Base-by-base conservation (phyloP, 1,140 invertebrate genomes). In the Drosophila tropicalis region DNA sequence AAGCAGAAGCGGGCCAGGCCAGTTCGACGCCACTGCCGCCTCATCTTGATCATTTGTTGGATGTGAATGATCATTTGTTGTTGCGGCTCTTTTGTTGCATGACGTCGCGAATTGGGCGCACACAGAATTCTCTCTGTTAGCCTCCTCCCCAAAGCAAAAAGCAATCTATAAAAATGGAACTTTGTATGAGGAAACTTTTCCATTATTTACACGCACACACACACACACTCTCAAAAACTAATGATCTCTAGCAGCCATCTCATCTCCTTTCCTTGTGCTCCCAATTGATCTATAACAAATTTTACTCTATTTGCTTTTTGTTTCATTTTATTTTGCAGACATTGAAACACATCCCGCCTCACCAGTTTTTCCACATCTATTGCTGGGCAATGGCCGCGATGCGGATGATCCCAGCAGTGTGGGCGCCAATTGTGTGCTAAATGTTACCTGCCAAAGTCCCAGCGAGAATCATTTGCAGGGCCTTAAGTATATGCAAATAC, bases 301-400 rank as follows among this genome's bases (percentile, higher is more conserved):
- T 7, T 63, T 25, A 60, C 60, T 58, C 70, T 68, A 47, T 47
- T 47, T 17, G 22, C 22, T 6, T 44, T 2, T 68, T 67, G 34
- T 77, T 34, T 34, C 32, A 0, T 36, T 12, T 47, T 79, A 51
- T 70, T 57, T 72, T 82, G 6, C 78, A 93, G 95, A 96, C 85
- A 96, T 97, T 72, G 96, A 97, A 92, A 94, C 94, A 63, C 95
- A 96, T 78, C 96, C 95, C 3, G 96, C 96, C 40, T 96, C 96
- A 39, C 93, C 96, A 90, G 95, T 98, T 29, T 93, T 98, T 62
- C 96, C 97, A n/a, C 97, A 96, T 93, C 93, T 98, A 22, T 97
- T 96, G 91, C 94, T 98, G 66, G 97, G 97, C 72, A 98, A 98
- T 93, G 96, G 96, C 83, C 93, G 94, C 67, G 97, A 98, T 92